Evolutionary conservation across 2,113 vertebrate genomes (phyloP).

Genomic region (Cynocephalus volans): DNA sequence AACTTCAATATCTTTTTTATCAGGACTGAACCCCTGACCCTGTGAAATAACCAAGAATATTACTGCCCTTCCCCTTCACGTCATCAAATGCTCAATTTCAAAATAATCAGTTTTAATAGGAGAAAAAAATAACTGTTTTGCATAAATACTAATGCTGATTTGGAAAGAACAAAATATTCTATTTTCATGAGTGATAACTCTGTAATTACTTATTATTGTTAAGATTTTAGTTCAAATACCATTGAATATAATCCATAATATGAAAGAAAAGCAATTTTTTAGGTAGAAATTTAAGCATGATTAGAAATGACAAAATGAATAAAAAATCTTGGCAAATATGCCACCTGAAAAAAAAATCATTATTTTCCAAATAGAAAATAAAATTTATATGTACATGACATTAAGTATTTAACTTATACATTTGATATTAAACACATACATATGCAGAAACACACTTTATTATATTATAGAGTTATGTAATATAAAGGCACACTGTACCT

Average conservation of each 20-base stretch:
- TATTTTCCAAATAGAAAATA: background rate
- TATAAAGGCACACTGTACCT: background rate
- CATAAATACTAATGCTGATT: background rate
- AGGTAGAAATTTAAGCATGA: background rate
- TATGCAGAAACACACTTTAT: background rate
- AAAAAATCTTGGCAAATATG: slow-evolving; percentile 19
- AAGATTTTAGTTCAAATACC: slow-evolving; percentile 16
- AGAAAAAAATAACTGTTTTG: background rate
- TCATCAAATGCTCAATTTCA: background rate
- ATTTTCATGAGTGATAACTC: background rate
- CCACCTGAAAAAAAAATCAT: background rate
- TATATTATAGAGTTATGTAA: background rate
- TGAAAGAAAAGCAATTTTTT: slow-evolving; percentile 36
- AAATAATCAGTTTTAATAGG: slow-evolving; percentile 33
- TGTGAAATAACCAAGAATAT: slow-evolving; percentile 15
- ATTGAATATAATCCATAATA: background rate
- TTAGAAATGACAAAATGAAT: background rate
- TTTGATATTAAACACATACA: background rate
- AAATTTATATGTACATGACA: background rate
- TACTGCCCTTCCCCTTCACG: background rate
- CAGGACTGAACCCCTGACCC: background rate
- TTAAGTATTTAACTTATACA: background rate
- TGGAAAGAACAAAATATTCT: background rate
- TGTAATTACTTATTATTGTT: background rate
- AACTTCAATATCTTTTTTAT: slow-evolving; percentile 15